Evolutionary conservation across 2,113 vertebrate genomes (phyloP).

Genomic region (Stictonetta naevosa): DNA sequence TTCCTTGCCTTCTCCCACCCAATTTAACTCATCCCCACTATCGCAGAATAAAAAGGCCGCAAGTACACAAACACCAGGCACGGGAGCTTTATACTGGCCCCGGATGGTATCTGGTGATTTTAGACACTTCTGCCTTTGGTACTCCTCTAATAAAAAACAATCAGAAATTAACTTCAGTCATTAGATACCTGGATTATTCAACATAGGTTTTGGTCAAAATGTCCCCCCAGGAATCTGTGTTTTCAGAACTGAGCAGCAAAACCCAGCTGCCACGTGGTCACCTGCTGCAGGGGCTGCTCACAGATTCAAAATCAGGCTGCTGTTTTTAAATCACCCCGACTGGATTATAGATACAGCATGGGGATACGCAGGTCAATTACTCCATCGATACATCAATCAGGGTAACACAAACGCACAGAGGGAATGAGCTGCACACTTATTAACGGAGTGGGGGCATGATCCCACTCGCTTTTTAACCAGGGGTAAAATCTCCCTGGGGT

Average conservation of each 20-base stretch:
- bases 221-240: neutral
- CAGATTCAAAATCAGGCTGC: neutral
- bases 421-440: neutral
- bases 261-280: neutral
- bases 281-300: neutral
- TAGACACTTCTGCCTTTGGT: neutral
- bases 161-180: neutral
- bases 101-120: neutral
- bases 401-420: neutral
- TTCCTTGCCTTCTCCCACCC: neutral
- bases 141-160: neutral
- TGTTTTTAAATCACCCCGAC: neutral
- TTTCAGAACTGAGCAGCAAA: neutral
- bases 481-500: constrained; percentile 2
- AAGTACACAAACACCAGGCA: neutral
- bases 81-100: neutral
- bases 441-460: neutral
- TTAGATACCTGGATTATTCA: neutral
- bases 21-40: neutral
- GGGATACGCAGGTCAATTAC: neutral
- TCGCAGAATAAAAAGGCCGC: neutral
- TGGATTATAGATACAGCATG: neutral
- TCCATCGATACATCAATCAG: constrained; percentile 16
- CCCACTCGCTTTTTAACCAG: neutral
- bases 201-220: neutral